Base-by-base conservation (phyloP, 1,140 invertebrate species). In the Melipona quadrifasciata region DNA sequence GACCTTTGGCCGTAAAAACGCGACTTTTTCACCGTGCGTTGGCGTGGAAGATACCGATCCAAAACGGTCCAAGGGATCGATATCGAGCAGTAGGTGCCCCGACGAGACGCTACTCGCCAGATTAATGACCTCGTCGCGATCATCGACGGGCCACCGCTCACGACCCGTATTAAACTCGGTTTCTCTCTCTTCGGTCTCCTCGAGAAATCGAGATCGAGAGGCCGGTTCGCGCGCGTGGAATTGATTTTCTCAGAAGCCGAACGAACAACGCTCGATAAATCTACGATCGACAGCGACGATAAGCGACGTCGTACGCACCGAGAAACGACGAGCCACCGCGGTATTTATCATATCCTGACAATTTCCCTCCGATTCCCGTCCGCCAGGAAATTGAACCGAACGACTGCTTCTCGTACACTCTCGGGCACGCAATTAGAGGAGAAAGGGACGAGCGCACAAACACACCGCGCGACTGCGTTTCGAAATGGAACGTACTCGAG, bases 121-220 rank as follows among this genome's bases (percentile, higher is more conserved):
- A 92, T 92, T 92, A 92, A 92, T 92, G 89, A 89, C 80, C 86
- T 68, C 81, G 85, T 88, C 87, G 90, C 89, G 86, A 90, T 89
- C 86, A 87, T 86, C 74, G 86, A 86, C 84, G 85, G 76, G 78
- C 86, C 75, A 85, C 87, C 73, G 85, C 80, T 92, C 91, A 80
- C 84, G 86, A 77, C n/a, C 78, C 89, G 85, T 86, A 92, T 92
- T 91, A 90, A 87, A 90, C 87, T 92, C 88, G 86, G 87, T 21
- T 27, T 31, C 31, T 88, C 86, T 86, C 57, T 64, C n/a, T 53
- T 17, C n/a, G n/a, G n/a, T n/a, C n/a, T n/a, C n/a, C n/a, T n/a
- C 58, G 73, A 80, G 89, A 86, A 90, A 91, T 92, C 89, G 91
- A 92, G 91, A 92, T 92, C 87, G 90, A 91, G 85, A 86, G 85